Evolutionary conservation across 2,888 invertebrate genomes (phyloP).

Genomic region (Acronicta alni): DNA sequence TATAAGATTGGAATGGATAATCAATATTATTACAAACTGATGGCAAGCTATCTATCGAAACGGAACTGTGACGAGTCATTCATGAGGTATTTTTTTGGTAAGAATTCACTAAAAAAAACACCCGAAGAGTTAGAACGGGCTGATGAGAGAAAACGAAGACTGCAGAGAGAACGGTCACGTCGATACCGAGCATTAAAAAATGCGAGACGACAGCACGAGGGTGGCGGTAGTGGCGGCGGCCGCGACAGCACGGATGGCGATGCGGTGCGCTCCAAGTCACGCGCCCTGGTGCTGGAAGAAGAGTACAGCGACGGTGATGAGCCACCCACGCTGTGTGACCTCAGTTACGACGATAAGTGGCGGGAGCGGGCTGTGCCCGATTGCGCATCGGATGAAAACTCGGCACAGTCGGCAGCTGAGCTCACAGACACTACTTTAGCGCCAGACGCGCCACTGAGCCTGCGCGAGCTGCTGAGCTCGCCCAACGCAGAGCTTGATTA

Average conservation of each 20-base stretch:
- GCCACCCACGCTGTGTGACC: conserved; percentile 83
- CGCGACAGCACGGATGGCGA: conserved; percentile 69
- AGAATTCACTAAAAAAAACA: conserved; percentile 82
- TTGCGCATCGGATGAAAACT: conserved; percentile 84
- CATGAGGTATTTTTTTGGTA: conserved; percentile 86
- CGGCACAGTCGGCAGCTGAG: conserved; percentile 79
- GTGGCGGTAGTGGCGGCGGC: conserved; percentile 66
- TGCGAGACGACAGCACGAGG: conserved; percentile 82
- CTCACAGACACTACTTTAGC: conserved; percentile 65
- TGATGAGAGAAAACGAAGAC: conserved; percentile 82
- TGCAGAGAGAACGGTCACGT: conserved; percentile 83
- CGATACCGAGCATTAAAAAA: conserved; percentile 84
- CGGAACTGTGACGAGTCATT: conserved; percentile 87
- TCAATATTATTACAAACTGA: conserved; percentile 85
- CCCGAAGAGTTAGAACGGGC: conserved; percentile 84
- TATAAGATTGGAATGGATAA: conserved; percentile 75
- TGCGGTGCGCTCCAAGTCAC: conserved; percentile 69
- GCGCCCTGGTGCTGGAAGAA: conserved; percentile 71
- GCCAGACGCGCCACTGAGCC: conserved; percentile 69
- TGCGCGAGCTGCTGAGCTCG: conserved; percentile 80
- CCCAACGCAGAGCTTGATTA: conserved; percentile 85
- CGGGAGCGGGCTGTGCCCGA: conserved; percentile 76
- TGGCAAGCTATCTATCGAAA: conserved; percentile 86
- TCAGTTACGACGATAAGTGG: conserved; percentile 80
- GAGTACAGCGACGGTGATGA: conserved; percentile 82